Conservation (phyloP, 1,140 invertebrate species). For the Delia radicum region DNA sequence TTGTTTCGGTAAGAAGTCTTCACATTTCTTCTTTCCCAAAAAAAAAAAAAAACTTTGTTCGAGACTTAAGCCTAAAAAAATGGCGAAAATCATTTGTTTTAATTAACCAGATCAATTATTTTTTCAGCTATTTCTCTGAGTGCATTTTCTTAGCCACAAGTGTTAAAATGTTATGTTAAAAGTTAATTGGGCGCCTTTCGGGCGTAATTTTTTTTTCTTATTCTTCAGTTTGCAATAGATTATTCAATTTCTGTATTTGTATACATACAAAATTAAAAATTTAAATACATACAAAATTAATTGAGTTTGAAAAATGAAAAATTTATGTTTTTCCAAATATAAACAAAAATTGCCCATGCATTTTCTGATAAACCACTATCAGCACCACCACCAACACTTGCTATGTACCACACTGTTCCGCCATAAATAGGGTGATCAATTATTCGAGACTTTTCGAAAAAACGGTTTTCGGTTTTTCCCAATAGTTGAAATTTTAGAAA, state of each 20-base stretch:
- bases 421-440: neutral
- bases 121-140: neutral
- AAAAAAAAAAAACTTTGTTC: too few species aligned
- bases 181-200: neutral
- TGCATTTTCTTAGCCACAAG: neutral
- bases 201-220: neutral
- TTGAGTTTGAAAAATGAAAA: conserved; percentile 55
- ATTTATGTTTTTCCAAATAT: conserved; percentile 44
- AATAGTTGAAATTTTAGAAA: too few species aligned
- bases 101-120: too few species aligned
- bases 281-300: conserved; percentile 18
- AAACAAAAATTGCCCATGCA: conserved; percentile 1
- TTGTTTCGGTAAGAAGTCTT: too few species aligned
- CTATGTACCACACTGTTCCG: neutral
- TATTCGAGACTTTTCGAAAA: too few species aligned
- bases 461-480: too few species aligned
- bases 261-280: neutral
- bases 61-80: too few species aligned
- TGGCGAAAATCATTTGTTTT: too few species aligned
- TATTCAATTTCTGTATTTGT: neutral
- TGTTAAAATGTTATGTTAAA: neutral
- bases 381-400: neutral
- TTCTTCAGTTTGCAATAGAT: neutral
- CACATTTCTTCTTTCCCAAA: too few species aligned
- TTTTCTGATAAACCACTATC: neutral